Base-by-base conservation (phyloP, 2,797 vertebrate species). In the Loris lydekkerianus region DNA sequence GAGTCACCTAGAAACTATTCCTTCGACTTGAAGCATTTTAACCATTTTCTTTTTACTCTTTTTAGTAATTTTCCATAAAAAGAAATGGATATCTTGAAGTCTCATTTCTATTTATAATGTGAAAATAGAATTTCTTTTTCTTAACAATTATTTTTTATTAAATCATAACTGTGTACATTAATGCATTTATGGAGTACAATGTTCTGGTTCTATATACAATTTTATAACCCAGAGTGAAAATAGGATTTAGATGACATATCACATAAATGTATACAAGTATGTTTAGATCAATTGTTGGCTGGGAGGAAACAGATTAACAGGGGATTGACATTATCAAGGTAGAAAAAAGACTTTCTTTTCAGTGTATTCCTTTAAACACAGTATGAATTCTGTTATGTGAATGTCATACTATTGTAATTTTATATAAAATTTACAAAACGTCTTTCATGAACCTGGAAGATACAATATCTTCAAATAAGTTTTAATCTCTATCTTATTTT, bases 361-460 rank as follows among this genome's bases (percentile, higher is more conserved):
- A 61, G 49, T 29, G 13, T 23, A 25, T 70, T 37, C 13, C 23
- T 63, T 73, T 49, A 90, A 90, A 61, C 0, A 84, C 0, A 31
- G 72, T 27, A 86, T 34, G 20, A 60, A 92, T 89, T 78, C 31
- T 67, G 46, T 53, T 60, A 46, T 31, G 11, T 7, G 29, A 3
- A 67, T 61, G 14, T 77, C 78, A 37, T 14, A 69, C 18, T 61
- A 78, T 92, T 85, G 91, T 70, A 94, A n/a, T 69, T 40, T 73
- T 20, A 17, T 31, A 10, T n/a, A 49, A 87, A 92, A 56, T 58
- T 58, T 77, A 13, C 69, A 85, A 91, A 81, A 85, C 2, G 34
- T 88, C 93, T 25, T 88, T 92, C 29, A 93, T 63, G 43, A 86
- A 73, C 11, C 69, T 46, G 37, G 15, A 90, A 67, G 43, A 82